Conservation (phyloP, 2,797 vertebrate species). For the Nyctibius grandis region DNA sequence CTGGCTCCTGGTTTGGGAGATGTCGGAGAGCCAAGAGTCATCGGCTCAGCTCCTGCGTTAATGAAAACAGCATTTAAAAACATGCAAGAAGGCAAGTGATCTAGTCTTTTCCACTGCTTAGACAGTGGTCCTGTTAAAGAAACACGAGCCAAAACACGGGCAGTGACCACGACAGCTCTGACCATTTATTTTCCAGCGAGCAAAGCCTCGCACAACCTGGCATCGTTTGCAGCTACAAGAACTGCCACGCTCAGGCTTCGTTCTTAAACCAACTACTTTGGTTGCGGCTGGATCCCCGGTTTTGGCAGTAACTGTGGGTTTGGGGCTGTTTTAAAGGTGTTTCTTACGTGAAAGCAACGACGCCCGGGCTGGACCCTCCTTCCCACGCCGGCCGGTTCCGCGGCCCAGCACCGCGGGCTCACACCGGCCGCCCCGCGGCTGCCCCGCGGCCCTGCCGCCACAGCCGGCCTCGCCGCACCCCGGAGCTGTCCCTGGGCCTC, state of each 20-base stretch:
- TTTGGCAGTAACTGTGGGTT: rapidly evolving
- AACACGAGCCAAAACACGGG: too few relatives aligned
- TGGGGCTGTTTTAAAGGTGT: rapidly evolving
- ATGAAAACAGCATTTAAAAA: neutral
- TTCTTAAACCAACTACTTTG: neutral
- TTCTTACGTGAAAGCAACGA: rapidly evolving
- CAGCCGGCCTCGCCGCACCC: neutral
- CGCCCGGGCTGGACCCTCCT: neutral
- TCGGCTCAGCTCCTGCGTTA: conserved; percentile 82
- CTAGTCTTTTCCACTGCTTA: rapidly evolving
- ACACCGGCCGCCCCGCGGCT: neutral
- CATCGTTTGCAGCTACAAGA: rapidly evolving
- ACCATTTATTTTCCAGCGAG: rapidly evolving
- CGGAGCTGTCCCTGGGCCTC: rapidly evolving
- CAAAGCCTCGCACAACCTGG: neutral
- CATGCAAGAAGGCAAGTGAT: rapidly evolving
- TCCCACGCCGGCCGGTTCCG: rapidly evolving
- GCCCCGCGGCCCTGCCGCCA: neutral
- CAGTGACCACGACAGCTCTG: neutral
- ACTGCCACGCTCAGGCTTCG: rapidly evolving
- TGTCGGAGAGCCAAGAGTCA: conserved; percentile 58
- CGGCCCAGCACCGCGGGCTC: neutral
- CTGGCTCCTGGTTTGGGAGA: neutral
- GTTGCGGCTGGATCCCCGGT: too few relatives aligned
- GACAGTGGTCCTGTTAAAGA: rapidly evolving